These are phyloP conservation scores for Agrotis puta DNA, from an alignment of 2,888 invertebrate genomes.

Conservation along the genomic window DNA sequence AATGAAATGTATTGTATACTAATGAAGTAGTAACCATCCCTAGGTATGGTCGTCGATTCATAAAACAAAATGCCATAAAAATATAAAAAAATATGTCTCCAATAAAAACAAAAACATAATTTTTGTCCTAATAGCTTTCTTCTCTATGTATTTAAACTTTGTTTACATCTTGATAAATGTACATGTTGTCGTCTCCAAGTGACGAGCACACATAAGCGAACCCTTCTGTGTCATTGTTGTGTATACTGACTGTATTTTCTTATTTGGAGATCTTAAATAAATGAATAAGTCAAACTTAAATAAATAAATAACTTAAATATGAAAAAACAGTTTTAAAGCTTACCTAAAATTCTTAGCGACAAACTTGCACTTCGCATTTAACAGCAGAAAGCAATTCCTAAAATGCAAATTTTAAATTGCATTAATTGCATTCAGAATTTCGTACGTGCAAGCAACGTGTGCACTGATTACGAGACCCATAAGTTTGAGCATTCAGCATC, in stretches of 20 bases:
- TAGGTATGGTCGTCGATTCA: background rate
- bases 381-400: background rate
- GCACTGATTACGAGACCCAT: constrained; percentile 16
- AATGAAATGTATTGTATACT: constrained; percentile 6
- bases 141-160: too few species aligned
- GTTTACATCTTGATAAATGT: too few species aligned
- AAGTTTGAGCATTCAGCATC: constrained; percentile 30
- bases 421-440: constrained; percentile 26
- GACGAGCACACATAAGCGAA: too few species aligned
- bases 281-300: too few species aligned
- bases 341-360: constrained; percentile 11
- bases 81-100: too few species aligned
- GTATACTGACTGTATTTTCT: background rate
- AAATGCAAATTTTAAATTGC: constrained; percentile 31
- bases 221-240: too few species aligned
- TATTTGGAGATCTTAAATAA: too few species aligned
- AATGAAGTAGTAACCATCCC: background rate
- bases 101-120: too few species aligned
- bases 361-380: constrained; percentile 7
- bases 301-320: too few species aligned
- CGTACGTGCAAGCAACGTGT: constrained; percentile 18
- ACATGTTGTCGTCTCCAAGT: too few species aligned
- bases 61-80: background rate
- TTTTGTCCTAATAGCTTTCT: too few species aligned
- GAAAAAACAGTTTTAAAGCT: too few species aligned